Evolutionary conservation across 2,888 invertebrate genomes (phyloP).

Genomic region (Apamea epomidion): DNA sequence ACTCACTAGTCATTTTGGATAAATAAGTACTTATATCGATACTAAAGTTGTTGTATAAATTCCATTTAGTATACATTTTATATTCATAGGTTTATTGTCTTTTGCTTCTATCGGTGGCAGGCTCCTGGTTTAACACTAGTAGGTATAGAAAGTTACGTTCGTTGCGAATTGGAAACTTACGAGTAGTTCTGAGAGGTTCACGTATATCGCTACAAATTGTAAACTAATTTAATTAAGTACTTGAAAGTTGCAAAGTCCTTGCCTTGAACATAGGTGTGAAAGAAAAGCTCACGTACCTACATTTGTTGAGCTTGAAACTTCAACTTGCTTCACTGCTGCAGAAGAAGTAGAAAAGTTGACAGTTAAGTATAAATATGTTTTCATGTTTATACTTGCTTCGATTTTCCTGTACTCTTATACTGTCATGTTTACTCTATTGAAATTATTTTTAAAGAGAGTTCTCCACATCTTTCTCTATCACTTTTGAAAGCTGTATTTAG

Average conservation of each 20-base stretch:
- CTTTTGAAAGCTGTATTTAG: neutral
- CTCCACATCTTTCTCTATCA: neutral
- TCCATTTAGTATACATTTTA: slow-evolving; percentile 10
- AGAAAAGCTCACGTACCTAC: neutral
- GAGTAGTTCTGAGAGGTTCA: slow-evolving; percentile 19
- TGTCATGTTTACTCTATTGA: neutral
- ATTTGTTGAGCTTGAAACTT: slow-evolving; percentile 2
- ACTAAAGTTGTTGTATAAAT: neutral
- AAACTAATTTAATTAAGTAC: slow-evolving; percentile 41
- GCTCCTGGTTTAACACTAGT: neutral
- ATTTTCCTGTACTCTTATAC: neutral
- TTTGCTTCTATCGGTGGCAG: neutral
- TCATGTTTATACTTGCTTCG: neutral
- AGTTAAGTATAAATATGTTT: neutral
- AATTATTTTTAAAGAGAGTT: neutral
- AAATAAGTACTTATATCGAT: slow-evolving; percentile 7
- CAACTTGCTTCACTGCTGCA: neutral
- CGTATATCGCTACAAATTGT: slow-evolving; percentile 13
- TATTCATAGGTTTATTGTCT: neutral
- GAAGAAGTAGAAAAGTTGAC: neutral
- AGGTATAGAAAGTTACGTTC: slow-evolving; percentile 1
- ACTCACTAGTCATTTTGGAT: slow-evolving; percentile 34
- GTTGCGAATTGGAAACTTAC: slow-evolving; percentile 27
- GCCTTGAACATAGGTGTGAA: slow-evolving; percentile 12
- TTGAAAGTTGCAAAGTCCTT: slow-evolving; percentile 6